Base-by-base conservation (phyloP, 2,888 invertebrate species). In the Lasius fuliginosus region DNA sequence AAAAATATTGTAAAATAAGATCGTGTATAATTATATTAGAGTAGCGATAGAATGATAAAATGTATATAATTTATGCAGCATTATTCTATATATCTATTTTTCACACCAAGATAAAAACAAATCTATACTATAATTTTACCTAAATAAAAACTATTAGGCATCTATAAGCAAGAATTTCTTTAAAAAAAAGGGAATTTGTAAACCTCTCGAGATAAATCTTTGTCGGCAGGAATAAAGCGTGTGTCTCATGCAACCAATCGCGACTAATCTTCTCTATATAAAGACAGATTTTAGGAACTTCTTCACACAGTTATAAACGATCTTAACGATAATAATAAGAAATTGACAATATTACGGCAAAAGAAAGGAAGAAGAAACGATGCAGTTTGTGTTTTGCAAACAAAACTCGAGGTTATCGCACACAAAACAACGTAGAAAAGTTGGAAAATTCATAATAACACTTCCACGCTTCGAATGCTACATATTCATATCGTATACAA, bases 261-360 rank as follows among this genome's bases (percentile, higher is more conserved):
- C 49, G 49, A 53, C 15, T 46, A 46, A 53, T 53, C 49, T 53
- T 53, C n/a, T 53, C 49, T n/a, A 53, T 53, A 53, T 53, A 53
- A 53, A 53, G 49, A 8, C 49, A 18, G n/a, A n/a, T 53, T 53
- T 53, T 53, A 53, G n/a, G 49, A n/a, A 8, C 8, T 53, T 53
- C n/a, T 53, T n/a, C 49, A 4, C n/a, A n/a, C 6, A 49, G 18
- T 49, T 49, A 49, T 36, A 36, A 53, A 53, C 1, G n/a, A 53
- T 53, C n/a, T 53, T 53, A 53, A 53, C 6, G 49, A n/a, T 1
- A 49, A 18, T 15, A n/a, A 8, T n/a, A 53, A 53, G n/a, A 49
- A 49, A 49, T n/a, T 49, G n/a, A n/a, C 6, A 49, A 49, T 18
- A 49, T 49, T 49, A n/a, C 1, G 18, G 49, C n/a, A 49, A 5